Evolutionary conservation across 2,113 vertebrate genomes (phyloP).

Genomic region (Eublepharis macularius): DNA sequence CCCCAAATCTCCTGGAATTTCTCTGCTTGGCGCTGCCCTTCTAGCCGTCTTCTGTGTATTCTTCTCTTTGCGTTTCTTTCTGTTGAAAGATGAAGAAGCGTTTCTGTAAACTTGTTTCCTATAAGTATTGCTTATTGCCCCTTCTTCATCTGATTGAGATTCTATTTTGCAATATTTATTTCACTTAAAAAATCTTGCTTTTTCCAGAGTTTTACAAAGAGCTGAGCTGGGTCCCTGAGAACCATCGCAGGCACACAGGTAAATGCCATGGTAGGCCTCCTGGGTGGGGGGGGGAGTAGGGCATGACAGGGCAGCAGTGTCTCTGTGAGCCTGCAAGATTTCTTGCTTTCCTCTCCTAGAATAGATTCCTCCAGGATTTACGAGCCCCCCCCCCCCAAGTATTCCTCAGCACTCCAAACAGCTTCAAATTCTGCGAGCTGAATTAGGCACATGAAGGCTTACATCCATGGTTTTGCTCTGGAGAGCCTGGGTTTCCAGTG

Average conservation of each 20-base stretch:
- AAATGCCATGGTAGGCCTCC: neutral
- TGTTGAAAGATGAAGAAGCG: neutral
- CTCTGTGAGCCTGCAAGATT: too few relatives aligned
- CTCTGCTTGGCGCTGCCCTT: too few relatives aligned
- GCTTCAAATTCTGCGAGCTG: too few relatives aligned
- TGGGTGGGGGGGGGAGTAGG: neutral
- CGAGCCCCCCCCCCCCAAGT: neutral
- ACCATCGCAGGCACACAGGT: conserved; percentile 77
- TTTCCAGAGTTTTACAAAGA: conserved; percentile 76
- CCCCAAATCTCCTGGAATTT: too few relatives aligned
- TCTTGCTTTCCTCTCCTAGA: neutral
- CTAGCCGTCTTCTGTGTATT: neutral
- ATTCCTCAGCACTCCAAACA: neutral
- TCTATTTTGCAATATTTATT: neutral
- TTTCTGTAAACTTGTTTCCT: too few relatives aligned
- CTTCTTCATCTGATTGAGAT: neutral
- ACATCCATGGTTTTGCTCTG: too few relatives aligned
- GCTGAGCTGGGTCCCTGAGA: conserved; percentile 75
- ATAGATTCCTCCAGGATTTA: neutral
- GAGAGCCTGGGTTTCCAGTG: neutral
- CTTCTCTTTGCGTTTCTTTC: neutral
- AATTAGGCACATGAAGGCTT: neutral
- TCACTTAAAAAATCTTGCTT: neutral
- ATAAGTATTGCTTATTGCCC: neutral
- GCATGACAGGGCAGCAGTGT: neutral